Conservation (phyloP, 2,888 invertebrate genomes). For the Drosophila putrida region DNA sequence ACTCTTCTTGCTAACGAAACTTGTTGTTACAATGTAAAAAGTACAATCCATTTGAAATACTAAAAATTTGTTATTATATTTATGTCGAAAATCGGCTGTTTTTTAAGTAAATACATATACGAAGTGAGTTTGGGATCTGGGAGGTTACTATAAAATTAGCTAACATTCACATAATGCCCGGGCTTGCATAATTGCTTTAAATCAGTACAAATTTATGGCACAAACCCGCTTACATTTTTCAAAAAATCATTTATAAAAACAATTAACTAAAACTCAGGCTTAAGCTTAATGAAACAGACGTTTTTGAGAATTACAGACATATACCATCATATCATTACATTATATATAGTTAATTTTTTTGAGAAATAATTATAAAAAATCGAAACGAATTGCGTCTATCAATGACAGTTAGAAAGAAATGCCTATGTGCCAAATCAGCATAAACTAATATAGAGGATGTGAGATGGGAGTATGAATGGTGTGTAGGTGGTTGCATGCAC, state of each 20-base stretch:
- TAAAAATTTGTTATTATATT: conserved; percentile 48
- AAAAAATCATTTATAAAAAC: conserved; percentile 69
- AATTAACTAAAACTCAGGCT: conserved; percentile 77
- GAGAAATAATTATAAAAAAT: conserved; percentile 49
- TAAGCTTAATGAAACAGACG: conserved; percentile 76
- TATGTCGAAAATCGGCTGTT: conserved; percentile 51
- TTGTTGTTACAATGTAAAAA: conserved; percentile 61
- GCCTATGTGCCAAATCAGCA: conserved; percentile 52
- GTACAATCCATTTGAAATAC: conserved; percentile 54
- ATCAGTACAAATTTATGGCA: conserved; percentile 61
- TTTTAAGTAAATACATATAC: conserved; percentile 55
- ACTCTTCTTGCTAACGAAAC: conserved; percentile 74
- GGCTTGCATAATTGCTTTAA: conserved; percentile 48
- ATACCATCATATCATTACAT: conserved; percentile 62
- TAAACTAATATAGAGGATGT: conserved; percentile 35
- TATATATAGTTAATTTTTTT: conserved; percentile 65
- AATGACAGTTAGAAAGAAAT: conserved; percentile 54
- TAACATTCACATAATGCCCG: conserved; percentile 70
- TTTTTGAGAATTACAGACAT: conserved; percentile 63
- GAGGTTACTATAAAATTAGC: conserved; percentile 75
- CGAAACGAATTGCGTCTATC: conserved; percentile 39
- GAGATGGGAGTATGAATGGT: conserved; percentile 20
- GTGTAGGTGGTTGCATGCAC: conserved; percentile 48
- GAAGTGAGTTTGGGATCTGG: conserved; percentile 41
- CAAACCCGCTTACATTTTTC: conserved; percentile 51